Conservation (phyloP, 2,113 vertebrate species). For the Elachura formosa region DNA sequence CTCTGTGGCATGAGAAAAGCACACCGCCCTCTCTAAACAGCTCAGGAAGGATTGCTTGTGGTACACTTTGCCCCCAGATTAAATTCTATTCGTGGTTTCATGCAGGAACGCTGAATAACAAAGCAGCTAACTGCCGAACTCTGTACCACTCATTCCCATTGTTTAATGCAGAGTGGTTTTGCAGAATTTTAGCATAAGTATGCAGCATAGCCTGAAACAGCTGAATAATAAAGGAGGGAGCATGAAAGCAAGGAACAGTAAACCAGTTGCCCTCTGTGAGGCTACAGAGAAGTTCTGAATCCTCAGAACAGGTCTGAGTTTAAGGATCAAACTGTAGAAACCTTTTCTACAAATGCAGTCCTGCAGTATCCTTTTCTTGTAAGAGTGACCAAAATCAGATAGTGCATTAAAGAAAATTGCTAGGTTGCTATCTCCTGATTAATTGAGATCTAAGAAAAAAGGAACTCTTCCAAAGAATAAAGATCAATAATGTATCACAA, state of each 20-base stretch:
- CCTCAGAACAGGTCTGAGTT: neutral
- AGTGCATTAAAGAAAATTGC: neutral
- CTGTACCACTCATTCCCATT: neutral
- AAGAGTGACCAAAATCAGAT: neutral
- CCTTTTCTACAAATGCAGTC: neutral
- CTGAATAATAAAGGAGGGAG: neutral
- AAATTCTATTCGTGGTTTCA: rapidly evolving
- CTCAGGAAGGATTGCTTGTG: neutral
- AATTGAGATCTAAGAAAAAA: neutral
- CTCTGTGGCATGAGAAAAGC: neutral
- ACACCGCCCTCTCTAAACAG: neutral
- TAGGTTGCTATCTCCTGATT: neutral
- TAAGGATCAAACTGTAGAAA: neutral
- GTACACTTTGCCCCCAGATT: neutral
- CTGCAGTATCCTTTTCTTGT: neutral
- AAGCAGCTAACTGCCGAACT: neutral
- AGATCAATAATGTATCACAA: neutral
- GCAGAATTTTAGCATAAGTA: neutral
- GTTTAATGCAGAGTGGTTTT: neutral
- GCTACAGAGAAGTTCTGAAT: neutral
- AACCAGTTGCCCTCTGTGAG: neutral
- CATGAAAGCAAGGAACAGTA: neutral
- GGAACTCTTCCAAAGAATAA: neutral
- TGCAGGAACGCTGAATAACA: neutral
- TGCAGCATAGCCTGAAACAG: neutral